Base-by-base conservation (phyloP, 1,140 invertebrate genomes). In the Heliconius himera region DNA sequence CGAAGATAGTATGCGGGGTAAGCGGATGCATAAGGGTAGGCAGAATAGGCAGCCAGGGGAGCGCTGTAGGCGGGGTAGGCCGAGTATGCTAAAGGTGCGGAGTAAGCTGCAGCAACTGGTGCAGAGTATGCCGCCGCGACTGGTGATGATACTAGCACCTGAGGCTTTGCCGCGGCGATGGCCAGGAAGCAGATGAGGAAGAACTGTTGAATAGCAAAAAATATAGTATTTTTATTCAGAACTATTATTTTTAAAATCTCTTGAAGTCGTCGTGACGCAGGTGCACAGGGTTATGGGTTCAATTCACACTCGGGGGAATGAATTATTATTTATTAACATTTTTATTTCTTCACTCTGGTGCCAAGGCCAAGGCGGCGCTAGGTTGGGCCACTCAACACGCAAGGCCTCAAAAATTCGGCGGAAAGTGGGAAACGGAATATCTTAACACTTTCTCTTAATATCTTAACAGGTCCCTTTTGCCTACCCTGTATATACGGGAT, bases 11-110 rank as follows among this genome's bases (percentile, higher is more conserved):
- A 92, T 9, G 87, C 86, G 49, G 89, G 79, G 83, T 90, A 90
- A 26, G 88, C 87, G 8, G 89, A 88, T 20, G 92, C 89, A 81
- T 90, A 91, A 66, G 88, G 83, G 81, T 92, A 85, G 9, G 88
- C 85, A 16, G 88, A 89, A 80, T 91, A 89, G 13, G 87, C 87
- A 26, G 91, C 74, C 83, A 85, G 66, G 5, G 93, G 84, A 81
- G 94, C 94, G 46, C 90, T 93, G 84, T 95, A 95, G 1, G 91
- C 91, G 41, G 91, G 88, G 86, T 92, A 88, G 2, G 89, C 82
- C 0, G 79, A 76, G 74, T 81, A 81, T 13, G 86, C 88, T 5
- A 88, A 78, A 18, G 88, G 87, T 36, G 90, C 89, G 70, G 88
- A 88, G 87, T 89, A 91, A 26, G 91, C 90, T 8, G 60, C 86